phyloP scores from a whole-genome alignment of 2,797 vertebrate species.

The Sebastes steindachneri region DNA sequence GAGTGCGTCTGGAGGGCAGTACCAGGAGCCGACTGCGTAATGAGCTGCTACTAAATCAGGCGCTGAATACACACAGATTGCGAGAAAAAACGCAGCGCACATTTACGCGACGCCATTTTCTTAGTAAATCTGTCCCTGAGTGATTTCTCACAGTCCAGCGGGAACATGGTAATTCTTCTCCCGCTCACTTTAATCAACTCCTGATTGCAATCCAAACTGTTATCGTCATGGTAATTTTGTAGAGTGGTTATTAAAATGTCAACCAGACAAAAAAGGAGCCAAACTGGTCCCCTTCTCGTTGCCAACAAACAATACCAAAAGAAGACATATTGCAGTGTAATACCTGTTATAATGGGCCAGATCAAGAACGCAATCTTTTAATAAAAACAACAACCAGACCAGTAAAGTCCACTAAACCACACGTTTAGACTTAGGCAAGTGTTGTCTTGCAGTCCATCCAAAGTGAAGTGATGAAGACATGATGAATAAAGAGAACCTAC shows the following conservation, averaged over 20 bases:
- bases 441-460: neutral
- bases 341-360: neutral
- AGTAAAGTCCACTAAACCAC: neutral
- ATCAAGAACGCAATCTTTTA: neutral
- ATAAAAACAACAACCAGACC: neutral
- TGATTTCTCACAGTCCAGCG: conserved; percentile 10
- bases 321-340: neutral
- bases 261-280: conserved; percentile 17
- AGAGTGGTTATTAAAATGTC: conserved; percentile 45
- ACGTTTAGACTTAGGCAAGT: neutral
- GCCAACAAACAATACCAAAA: neutral
- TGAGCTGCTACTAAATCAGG: conserved; percentile 10
- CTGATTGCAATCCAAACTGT: conserved; percentile 41
- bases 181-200: conserved; percentile 23
- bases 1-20: conserved; percentile 9
- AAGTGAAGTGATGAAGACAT: neutral
- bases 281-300: neutral
- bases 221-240: conserved; percentile 26
- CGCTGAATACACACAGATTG: neutral
- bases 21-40: neutral
- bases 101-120: neutral
- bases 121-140: neutral
- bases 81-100: neutral
- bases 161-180: conserved; percentile 8
- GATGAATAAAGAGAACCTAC: neutral